phyloP scores from a whole-genome alignment of 64 coral and sea anemone species.

The Pachyseris speciosa region DNA sequence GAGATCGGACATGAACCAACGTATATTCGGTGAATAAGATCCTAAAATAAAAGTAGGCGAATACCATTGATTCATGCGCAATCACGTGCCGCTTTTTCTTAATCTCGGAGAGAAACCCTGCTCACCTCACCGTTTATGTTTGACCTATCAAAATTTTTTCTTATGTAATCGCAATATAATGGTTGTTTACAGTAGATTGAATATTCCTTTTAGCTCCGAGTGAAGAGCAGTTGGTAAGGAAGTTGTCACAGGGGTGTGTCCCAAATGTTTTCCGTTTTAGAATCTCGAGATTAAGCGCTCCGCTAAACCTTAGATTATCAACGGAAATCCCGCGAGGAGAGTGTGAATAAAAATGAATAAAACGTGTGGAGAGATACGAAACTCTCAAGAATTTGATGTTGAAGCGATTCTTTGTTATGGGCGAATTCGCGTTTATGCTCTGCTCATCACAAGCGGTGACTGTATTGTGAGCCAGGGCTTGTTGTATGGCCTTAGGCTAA shows the following conservation, averaged over 20 bases:
- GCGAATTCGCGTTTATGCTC: not conserved
- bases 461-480: not conserved
- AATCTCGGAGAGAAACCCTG: not conserved
- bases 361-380: not conserved
- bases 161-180: not conserved
- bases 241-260: conserved; percentile 15
- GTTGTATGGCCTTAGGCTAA: not conserved
- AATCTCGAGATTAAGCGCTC: not conserved
- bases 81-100: not conserved
- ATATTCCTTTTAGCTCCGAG: not conserved
- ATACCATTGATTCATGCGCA: not conserved
- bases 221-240: conserved; percentile 13
- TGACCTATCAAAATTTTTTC: not conserved
- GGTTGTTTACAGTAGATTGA: not conserved
- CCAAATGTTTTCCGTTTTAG: conserved; percentile 6
- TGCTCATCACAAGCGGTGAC: not conserved
- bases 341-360: not conserved
- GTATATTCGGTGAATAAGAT: not conserved
- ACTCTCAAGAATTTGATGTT: not conserved
- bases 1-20: not conserved
- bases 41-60: not conserved
- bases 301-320: not conserved
- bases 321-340: not conserved
- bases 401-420: too few relatives aligned
- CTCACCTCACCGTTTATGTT: not conserved